Evolutionary conservation across 1,140 invertebrate species (phyloP).

Genomic region (Brachionus rotundiformis): DNA sequence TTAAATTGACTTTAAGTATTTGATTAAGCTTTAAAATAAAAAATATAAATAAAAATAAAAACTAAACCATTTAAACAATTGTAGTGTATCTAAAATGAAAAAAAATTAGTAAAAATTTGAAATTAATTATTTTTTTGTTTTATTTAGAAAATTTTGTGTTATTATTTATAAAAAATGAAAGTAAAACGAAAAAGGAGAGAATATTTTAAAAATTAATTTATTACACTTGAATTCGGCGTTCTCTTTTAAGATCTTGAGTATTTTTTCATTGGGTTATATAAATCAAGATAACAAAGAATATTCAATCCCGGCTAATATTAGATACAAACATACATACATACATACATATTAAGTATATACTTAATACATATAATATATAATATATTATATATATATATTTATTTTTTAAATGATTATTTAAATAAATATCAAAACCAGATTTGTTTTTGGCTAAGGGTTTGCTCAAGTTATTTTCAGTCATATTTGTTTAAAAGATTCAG

Average conservation of each 20-base stretch:
- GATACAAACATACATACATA: too few relatives aligned
- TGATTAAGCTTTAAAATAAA: not conserved
- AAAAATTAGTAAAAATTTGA: constrained; percentile 20
- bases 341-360: too few relatives aligned
- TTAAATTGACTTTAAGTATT: not conserved
- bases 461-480: constrained; percentile 30
- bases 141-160: constrained; percentile 30
- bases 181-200: too few relatives aligned
- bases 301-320: not conserved
- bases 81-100: not conserved
- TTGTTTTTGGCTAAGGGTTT: constrained; percentile 12
- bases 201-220: not conserved
- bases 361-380: not conserved
- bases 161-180: constrained; percentile 16
- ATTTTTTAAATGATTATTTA: not conserved
- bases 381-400: not conserved
- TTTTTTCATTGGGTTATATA: constrained; percentile 34
- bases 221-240: constrained; percentile 36
- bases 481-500: constrained; percentile 35
- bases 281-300: constrained; percentile 28
- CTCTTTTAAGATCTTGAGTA: not conserved
- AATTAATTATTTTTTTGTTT: constrained; percentile 30
- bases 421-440: constrained; percentile 47
- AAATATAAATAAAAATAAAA: not conserved
- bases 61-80: not conserved